These are phyloP conservation scores for Gallinago nigripennis DNA, from an alignment of 2,797 vertebrate species.

Conservation along the genomic window DNA sequence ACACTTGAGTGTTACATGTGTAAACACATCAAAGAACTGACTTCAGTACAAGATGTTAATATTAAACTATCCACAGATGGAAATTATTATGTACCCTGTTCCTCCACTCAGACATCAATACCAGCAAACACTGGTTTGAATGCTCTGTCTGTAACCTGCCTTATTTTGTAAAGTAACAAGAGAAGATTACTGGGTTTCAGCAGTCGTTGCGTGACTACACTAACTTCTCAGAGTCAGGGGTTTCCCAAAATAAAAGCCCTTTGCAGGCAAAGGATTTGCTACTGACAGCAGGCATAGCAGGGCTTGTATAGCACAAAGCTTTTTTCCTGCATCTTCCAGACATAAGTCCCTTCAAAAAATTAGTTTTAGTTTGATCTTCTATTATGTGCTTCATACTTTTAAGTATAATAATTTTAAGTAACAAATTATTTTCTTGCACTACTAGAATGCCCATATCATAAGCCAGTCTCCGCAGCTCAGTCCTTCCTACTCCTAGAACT, in stretches of 20 bases:
- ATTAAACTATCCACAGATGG: constrained; percentile 32
- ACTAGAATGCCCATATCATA: background rate
- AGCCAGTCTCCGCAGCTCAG: background rate
- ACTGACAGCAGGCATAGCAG: background rate
- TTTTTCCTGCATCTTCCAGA: background rate
- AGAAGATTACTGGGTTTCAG: constrained; percentile 14
- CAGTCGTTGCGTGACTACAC: background rate
- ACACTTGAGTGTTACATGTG: constrained; percentile 34
- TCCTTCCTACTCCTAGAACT: background rate
- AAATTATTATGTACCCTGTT: constrained; percentile 10
- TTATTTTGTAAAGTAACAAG: constrained; percentile 21
- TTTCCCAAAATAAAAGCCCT: constrained; percentile 5
- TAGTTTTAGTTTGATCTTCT: background rate
- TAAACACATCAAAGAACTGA: constrained; percentile 45
- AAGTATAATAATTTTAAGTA: background rate
- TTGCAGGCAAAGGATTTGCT: background rate
- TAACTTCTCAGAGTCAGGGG: background rate
- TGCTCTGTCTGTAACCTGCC: constrained; percentile 2
- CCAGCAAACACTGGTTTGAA: constrained; percentile 15
- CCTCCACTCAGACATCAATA: background rate
- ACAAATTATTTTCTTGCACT: background rate
- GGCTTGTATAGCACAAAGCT: background rate
- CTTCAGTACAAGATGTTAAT: constrained; percentile 21
- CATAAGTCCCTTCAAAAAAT: background rate
- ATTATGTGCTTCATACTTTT: background rate